Evolutionary conservation across 1,140 invertebrate species (phyloP).

Genomic region (Caerostris extrusa): DNA sequence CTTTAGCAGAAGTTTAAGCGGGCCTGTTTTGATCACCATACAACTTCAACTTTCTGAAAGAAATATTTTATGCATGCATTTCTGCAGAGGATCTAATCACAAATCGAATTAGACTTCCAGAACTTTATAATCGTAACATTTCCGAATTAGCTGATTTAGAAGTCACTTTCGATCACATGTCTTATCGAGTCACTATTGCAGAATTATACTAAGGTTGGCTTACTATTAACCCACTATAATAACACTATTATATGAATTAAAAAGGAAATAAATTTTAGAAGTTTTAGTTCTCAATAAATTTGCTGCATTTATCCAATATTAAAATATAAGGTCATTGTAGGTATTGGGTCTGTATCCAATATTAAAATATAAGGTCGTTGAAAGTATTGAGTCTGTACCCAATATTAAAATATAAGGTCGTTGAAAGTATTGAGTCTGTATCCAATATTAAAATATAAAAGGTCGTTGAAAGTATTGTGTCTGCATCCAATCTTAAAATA

Average conservation of each 20-base stretch:
- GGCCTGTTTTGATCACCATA: not conserved
- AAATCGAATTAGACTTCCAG: not conserved
- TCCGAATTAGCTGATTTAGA: not conserved
- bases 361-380: no score
- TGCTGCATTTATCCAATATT: no score
- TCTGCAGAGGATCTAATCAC: not conserved
- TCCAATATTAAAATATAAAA: no score
- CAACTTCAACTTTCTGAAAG: not conserved
- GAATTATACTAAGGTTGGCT: no score
- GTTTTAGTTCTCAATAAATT: not conserved
- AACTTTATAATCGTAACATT: not conserved
- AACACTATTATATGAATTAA: not conserved
- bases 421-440: no score
- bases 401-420: no score
- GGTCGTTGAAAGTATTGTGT: no score
- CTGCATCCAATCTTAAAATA: no score
- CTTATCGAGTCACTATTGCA: not conserved
- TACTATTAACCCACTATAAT: not conserved
- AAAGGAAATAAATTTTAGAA: not conserved
- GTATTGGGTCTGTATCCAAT: no score
- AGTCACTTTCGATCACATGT: not conserved
- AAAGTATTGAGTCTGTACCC: no score
- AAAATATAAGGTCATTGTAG: no score
- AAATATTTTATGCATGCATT: conserved; percentile 1
- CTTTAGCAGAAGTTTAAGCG: not conserved